Evolutionary conservation across 2,888 invertebrate genomes (phyloP).

Genomic region (Germaria angustata): DNA sequence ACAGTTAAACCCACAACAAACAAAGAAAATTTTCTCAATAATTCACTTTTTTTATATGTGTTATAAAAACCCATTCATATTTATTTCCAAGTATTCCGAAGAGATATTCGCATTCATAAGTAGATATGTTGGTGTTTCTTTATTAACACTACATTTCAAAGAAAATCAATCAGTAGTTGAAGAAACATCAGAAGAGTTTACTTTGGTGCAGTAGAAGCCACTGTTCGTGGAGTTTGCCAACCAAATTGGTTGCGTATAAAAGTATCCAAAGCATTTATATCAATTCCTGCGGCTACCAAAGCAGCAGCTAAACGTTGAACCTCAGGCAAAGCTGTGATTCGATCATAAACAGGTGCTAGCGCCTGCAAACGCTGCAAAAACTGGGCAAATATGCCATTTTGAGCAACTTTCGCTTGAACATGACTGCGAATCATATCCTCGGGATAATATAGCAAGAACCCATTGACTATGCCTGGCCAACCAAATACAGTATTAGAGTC

Average conservation of each 20-base stretch:
- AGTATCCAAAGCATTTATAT: slow-evolving; percentile 71
- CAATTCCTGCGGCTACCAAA: slow-evolving; percentile 72
- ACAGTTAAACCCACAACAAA: too few species aligned
- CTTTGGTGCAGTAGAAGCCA: not conserved
- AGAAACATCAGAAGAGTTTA: not conserved
- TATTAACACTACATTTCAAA: too few species aligned
- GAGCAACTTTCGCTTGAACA: slow-evolving; percentile 71
- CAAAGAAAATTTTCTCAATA: too few species aligned
- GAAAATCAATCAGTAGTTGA: not conserved
- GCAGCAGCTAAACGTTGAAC: slow-evolving; percentile 69
- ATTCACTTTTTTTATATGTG: too few species aligned
- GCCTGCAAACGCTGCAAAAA: slow-evolving; percentile 71
- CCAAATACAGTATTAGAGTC: slow-evolving; percentile 73
- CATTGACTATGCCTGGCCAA: slow-evolving; percentile 76
- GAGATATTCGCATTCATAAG: too few species aligned
- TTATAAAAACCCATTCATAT: too few species aligned
- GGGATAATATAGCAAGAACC: slow-evolving; percentile 73
- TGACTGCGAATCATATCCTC: slow-evolving; percentile 70
- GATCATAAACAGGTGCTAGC: slow-evolving; percentile 74
- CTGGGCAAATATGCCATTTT: slow-evolving; percentile 73
- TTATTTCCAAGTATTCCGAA: too few species aligned
- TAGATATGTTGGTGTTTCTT: too few species aligned
- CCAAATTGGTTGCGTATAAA: slow-evolving; percentile 73
- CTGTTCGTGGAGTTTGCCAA: slow-evolving; percentile 69
- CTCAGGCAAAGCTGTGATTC: slow-evolving; percentile 71